Percentiles rank a stretch among this genome's conserved stretches.
These are phyloP conservation scores for Mimachlamys varia DNA, from an alignment of 2,888 invertebrate genomes.

Conservation along the genomic window DNA sequence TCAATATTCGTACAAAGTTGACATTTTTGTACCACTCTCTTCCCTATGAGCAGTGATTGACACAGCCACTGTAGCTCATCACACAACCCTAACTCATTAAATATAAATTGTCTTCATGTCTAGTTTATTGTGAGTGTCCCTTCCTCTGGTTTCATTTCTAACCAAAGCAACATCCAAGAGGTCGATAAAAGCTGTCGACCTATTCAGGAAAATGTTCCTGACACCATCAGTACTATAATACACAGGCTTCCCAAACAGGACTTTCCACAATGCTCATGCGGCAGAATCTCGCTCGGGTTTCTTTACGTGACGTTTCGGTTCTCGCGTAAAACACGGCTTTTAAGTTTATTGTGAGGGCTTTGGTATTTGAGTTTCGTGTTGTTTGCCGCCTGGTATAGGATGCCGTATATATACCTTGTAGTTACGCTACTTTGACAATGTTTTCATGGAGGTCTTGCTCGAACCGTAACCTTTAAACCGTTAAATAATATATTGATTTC, in stretches of 20 bases:
- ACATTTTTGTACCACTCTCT: too few species aligned
- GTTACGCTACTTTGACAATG: too few species aligned
- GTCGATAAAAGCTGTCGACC: neutral
- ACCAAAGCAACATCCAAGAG: neutral
- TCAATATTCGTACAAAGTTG: too few species aligned
- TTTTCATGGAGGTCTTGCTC: too few species aligned
- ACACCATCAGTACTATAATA: neutral
- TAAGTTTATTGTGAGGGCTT: neutral
- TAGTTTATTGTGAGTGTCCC: neutral
- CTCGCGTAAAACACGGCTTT: neutral
- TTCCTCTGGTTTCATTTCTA: neutral
- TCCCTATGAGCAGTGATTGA: too few species aligned
- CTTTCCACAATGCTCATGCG: too few species aligned
- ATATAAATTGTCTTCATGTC: neutral
- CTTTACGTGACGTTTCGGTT: neutral
- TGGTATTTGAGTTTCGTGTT: neutral
- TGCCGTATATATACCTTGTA: too few species aligned
- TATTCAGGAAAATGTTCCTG: neutral
- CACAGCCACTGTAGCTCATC: too few species aligned
- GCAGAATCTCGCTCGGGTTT: neutral
- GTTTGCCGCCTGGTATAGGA: neutral
- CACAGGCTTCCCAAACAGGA: neutral
- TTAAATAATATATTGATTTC: too few species aligned
- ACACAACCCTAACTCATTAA: neutral
- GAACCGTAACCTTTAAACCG: too few species aligned